A percentile compares a stretch with the other conserved stretches of the same genome.
Conservation (phyloP, 2,888 invertebrate species). For the Erpobdella octoculata region DNA sequence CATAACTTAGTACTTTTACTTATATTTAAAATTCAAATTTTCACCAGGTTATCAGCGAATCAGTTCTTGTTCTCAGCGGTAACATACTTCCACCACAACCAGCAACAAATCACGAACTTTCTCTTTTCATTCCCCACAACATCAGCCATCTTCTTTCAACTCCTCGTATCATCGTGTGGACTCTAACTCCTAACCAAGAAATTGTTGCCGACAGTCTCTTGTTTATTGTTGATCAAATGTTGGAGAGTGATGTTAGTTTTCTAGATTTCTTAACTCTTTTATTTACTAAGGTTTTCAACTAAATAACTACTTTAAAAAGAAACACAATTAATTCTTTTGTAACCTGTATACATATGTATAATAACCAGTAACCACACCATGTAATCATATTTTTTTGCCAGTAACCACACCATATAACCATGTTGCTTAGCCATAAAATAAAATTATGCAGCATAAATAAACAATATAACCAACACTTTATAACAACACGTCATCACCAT, state of each 20-base stretch:
- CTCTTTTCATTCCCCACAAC: background rate
- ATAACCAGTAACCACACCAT: too few species aligned
- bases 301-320: background rate
- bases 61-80: background rate
- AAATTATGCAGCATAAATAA: too few species aligned
- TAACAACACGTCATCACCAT: too few species aligned
- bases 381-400: too few species aligned
- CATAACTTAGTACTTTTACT: too few species aligned
- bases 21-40: too few species aligned
- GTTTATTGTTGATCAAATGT: background rate
- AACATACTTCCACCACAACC: background rate
- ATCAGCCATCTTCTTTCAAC: background rate
- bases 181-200: background rate
- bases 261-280: background rate
- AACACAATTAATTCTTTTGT: too few species aligned
- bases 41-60: background rate
- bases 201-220: background rate
- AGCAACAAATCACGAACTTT: background rate
- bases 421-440: too few species aligned
- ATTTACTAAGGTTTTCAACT: background rate
- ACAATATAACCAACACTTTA: too few species aligned
- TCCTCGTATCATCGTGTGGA: background rate
- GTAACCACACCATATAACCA: too few species aligned
- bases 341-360: too few species aligned
- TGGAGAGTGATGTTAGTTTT: background rate